phyloP scores from a whole-genome alignment of 2,113 vertebrate species.

The Lophochroa leadbeateri region DNA sequence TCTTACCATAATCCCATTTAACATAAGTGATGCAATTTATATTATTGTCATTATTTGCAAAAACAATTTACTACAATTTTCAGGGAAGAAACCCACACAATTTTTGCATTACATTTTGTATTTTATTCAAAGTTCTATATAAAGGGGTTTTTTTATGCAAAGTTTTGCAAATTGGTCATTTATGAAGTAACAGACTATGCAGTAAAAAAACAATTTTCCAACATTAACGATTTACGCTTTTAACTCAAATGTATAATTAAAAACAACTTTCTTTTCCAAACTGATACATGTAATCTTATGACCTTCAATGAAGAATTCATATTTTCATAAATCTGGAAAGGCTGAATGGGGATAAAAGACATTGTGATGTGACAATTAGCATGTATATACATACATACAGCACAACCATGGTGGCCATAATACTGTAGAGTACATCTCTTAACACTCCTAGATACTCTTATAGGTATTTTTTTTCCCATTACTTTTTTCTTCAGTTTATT shows the following conservation, averaged over 20 bases:
- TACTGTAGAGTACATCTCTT: neutral
- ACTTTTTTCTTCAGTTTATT: neutral
- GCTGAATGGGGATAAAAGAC: neutral
- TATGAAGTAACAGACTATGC: neutral
- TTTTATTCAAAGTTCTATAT: neutral
- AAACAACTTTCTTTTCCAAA: neutral
- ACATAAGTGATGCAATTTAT: neutral
- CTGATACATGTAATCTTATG: neutral
- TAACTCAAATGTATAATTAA: neutral
- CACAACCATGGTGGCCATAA: neutral
- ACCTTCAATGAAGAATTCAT: neutral
- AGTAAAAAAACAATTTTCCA: neutral
- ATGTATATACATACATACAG: neutral
- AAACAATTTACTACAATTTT: neutral
- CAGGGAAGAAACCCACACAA: neutral
- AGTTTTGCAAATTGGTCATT: neutral
- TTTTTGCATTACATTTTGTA: neutral
- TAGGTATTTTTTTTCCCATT: neutral
- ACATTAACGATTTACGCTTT: neutral
- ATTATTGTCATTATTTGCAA: neutral
- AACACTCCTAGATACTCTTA: accelerated
- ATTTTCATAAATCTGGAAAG: neutral
- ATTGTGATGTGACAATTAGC: neutral
- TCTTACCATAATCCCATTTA: neutral
- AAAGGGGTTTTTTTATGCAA: accelerated